Percentiles rank a stretch among this genome's conserved stretches.
Evolutionary conservation across 2,888 invertebrate genomes (phyloP).

Genomic region (Drosophila neoperkinsi): DNA sequence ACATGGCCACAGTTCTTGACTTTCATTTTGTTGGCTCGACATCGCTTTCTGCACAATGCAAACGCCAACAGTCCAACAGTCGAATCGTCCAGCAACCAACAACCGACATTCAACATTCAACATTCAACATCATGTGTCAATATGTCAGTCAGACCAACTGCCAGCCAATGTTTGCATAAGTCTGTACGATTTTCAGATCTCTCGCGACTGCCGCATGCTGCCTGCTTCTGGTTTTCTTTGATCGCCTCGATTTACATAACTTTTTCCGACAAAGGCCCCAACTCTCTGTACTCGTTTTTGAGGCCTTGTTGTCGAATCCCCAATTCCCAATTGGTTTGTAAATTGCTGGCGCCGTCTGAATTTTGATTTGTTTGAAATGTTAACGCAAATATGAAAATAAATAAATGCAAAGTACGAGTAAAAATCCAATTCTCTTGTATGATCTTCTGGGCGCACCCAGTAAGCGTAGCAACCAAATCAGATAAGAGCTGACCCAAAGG

Average conservation of each 20-base stretch:
- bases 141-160: constrained; percentile 71
- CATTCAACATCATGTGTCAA: constrained; percentile 70
- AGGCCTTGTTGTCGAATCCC: constrained; percentile 22
- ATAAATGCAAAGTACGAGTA: constrained; percentile 35
- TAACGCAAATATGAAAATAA: constrained; percentile 69
- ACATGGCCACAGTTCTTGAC: constrained; percentile 79
- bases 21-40: constrained; percentile 71
- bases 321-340: constrained; percentile 51
- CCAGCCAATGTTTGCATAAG: constrained; percentile 72
- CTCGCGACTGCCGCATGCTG: constrained; percentile 28
- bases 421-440: constrained; percentile 9
- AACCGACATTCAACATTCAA: constrained; percentile 22
- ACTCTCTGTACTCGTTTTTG: constrained; percentile 19
- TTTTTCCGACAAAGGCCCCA: constrained; percentile 68
- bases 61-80: constrained; percentile 23
- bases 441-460: constrained; percentile 47
- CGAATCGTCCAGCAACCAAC: constrained; percentile 38
- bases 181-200: constrained; percentile 48
- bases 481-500: constrained; percentile 42
- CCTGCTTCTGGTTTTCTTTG: constrained; percentile 50
- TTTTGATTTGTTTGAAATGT: constrained; percentile 68
- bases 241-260: constrained; percentile 72
- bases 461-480: constrained; percentile 28
- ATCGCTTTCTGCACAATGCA: constrained; percentile 46
- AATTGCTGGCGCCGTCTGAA: constrained; percentile 77